These are phyloP conservation scores for Xenopus borealis DNA, from an alignment of 2,113 vertebrate genomes.

Conservation along the genomic window DNA sequence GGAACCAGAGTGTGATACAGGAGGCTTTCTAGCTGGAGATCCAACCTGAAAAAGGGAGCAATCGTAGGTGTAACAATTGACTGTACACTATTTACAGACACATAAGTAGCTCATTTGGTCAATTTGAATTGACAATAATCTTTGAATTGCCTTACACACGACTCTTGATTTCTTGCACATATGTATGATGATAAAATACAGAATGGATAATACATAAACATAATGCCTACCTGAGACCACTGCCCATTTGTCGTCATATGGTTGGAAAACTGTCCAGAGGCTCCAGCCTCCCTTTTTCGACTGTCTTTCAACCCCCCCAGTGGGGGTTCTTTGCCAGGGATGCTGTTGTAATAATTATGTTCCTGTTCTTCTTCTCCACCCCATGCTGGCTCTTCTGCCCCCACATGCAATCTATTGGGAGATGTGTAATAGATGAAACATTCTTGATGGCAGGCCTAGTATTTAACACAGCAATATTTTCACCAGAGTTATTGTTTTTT, in stretches of 20 bases:
- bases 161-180: background rate
- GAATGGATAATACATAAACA: background rate
- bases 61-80: background rate
- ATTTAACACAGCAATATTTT: background rate
- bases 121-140: background rate
- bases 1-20: constrained; percentile 52
- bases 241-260: constrained; percentile 10
- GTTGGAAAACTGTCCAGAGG: background rate
- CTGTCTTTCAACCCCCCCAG: constrained; percentile 85
- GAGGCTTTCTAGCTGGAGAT: constrained; percentile 66
- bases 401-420: constrained; percentile 60
- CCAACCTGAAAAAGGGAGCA: constrained; percentile 59
- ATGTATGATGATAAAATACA: background rate
- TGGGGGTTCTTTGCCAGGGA: constrained; percentile 92
- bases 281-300: constrained; percentile 59
- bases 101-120: background rate
- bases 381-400: constrained; percentile 77
- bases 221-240: constrained; percentile 62
- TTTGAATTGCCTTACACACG: background rate
- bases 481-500: background rate
- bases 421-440: background rate
- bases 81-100: background rate
- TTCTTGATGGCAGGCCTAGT: no score
- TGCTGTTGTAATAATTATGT: constrained; percentile 94
- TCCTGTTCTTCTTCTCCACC: constrained; percentile 81